Percentiles rank a stretch among this genome's conserved stretches.
These are phyloP conservation scores for Drosophila pallidifrons DNA, from an alignment of 1,140 invertebrate species.

Conservation along the genomic window DNA sequence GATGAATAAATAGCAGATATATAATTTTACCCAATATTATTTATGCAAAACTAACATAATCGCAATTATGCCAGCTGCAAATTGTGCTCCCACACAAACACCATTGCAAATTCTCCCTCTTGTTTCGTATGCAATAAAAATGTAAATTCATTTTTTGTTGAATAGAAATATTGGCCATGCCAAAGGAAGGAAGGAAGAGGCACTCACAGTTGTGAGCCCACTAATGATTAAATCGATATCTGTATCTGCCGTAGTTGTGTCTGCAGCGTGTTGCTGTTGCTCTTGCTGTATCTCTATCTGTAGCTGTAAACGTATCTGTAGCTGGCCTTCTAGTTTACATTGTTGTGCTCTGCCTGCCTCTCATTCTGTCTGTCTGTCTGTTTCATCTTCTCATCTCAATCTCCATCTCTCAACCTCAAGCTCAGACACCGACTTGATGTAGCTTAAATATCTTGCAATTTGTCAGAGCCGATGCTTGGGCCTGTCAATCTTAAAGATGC, in stretches of 20 bases:
- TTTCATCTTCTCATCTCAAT: background rate
- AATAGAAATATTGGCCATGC: conserved; percentile 14
- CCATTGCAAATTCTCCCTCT: conserved; percentile 23
- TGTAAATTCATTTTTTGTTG: conserved; percentile 73
- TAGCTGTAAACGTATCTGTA: conserved; percentile 26
- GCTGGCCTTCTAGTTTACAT: conserved; percentile 34
- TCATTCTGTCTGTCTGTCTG: background rate
- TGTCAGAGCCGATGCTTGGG: conserved; percentile 44
- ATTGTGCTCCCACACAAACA: conserved; percentile 11
- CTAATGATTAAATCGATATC: conserved; percentile 82
- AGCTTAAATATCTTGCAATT: conserved; percentile 43
- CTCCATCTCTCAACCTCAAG: conserved; percentile 19
- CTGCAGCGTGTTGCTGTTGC: background rate
- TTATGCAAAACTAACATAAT: conserved; percentile 59
- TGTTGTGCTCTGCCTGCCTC: conserved; percentile 14
- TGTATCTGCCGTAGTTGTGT: conserved; percentile 44
- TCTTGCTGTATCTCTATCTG: conserved; percentile 19
- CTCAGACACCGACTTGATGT: conserved; percentile 28
- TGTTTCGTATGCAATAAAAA: conserved; percentile 65
- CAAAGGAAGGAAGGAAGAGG: background rate
- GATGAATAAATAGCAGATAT: conserved; percentile 31
- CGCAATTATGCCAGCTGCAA: conserved; percentile 45
- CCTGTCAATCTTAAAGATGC: conserved; percentile 53
- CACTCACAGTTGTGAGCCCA: conserved; percentile 44
- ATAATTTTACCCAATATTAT: conserved; percentile 44